Conservation (phyloP, 2,888 invertebrate genomes). For the Lordiphosa andalusiaca region DNA sequence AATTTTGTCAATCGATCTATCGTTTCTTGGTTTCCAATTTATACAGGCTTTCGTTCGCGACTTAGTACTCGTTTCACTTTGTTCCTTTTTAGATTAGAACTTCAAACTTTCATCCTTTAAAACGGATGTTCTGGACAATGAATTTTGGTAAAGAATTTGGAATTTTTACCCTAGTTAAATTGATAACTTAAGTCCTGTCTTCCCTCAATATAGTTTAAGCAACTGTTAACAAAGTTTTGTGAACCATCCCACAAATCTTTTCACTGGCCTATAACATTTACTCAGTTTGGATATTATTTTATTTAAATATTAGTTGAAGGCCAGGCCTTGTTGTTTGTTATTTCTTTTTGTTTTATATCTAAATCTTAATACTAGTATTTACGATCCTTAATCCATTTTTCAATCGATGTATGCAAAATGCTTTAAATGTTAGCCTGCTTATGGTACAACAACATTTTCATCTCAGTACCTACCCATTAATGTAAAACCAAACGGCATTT, state of each 20-base stretch:
- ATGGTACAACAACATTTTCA: conserved; percentile 62
- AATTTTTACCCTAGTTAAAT: too few relatives aligned
- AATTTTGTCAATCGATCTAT: too few relatives aligned
- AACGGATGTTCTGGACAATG: too few relatives aligned
- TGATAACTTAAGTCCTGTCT: too few relatives aligned
- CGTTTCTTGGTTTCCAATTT: too few relatives aligned
- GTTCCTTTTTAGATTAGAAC: too few relatives aligned
- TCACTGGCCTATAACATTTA: conserved; percentile 7
- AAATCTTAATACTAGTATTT: conserved; percentile 10
- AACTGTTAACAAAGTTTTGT: too few relatives aligned
- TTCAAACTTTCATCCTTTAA: too few relatives aligned
- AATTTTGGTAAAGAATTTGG: too few relatives aligned
- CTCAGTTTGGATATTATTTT: conserved; percentile 19
- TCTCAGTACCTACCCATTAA: conserved; percentile 57
- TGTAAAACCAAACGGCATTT: conserved; percentile 33
- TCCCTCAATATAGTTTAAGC: too few relatives aligned
- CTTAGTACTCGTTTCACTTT: too few relatives aligned
- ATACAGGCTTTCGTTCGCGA: too few relatives aligned
- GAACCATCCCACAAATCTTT: conserved; percentile 2
- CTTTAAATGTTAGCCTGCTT: conserved; percentile 75
- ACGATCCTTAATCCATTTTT: conserved; percentile 19
- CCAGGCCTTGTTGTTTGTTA: conserved; percentile 52
- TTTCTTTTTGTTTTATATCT: conserved; percentile 5
- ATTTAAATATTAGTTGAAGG: conserved; percentile 48
- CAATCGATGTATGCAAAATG: conserved; percentile 56